phyloP scores from a whole-genome alignment of 1,140 invertebrate species.

The Branchinecta lindahli region DNA sequence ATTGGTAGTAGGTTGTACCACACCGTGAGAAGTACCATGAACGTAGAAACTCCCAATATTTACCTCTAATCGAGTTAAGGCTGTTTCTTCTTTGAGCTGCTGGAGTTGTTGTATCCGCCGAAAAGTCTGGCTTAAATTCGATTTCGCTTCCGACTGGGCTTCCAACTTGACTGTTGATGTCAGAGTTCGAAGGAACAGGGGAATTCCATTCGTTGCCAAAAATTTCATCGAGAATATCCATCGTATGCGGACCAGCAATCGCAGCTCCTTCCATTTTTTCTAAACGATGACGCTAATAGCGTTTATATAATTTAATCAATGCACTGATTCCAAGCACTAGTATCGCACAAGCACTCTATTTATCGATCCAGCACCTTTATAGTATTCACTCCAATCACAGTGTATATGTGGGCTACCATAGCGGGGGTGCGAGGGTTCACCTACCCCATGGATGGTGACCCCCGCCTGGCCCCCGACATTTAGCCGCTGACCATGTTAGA shows the following conservation, averaged over 20 bases:
- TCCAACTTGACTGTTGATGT: constrained; percentile 16
- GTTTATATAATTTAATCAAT: too few relatives aligned
- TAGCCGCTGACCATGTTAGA: not conserved
- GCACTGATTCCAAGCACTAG: too few relatives aligned
- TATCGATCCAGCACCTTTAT: too few relatives aligned
- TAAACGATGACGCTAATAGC: not conserved
- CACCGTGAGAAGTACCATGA: too few relatives aligned
- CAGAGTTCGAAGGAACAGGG: constrained; percentile 18
- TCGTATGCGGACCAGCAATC: constrained; percentile 16
- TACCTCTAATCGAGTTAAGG: constrained; percentile 21
- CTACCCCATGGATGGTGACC: not conserved
- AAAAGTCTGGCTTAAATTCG: constrained; percentile 19
- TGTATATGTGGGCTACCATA: not conserved
- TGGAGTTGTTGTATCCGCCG: constrained; percentile 20
- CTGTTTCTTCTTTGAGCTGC: constrained; percentile 18
- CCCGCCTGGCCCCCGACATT: constrained; percentile 3
- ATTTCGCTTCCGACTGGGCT: constrained; percentile 15
- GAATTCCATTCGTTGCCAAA: constrained; percentile 21
- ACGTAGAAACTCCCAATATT: constrained; percentile 10
- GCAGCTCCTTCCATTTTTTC: constrained; percentile 12
- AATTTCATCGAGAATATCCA: constrained; percentile 21
- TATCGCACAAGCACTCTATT: too few relatives aligned
- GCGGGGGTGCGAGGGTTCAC: constrained; percentile 10
- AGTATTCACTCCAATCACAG: too few relatives aligned
- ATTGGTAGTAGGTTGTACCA: too few relatives aligned